phyloP scores from a whole-genome alignment of 92 coral and sea anemone species.

The Zoanthus sansibaricus region DNA sequence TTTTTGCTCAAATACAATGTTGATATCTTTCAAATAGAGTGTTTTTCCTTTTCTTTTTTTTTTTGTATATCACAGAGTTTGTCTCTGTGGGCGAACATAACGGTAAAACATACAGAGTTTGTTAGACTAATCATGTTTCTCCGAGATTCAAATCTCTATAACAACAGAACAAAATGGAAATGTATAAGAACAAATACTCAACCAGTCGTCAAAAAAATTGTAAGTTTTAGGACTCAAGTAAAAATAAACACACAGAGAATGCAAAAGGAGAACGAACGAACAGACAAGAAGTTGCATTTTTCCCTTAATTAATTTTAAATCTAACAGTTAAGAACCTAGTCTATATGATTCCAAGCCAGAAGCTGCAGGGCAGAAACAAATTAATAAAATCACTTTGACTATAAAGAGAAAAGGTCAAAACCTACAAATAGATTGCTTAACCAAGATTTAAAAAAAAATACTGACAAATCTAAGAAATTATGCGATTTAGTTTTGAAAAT shows the following conservation, averaged over 20 bases:
- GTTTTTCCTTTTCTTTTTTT: slow-evolving; percentile 14
- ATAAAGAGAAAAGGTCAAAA: not conserved
- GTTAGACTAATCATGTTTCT: slow-evolving; percentile 23
- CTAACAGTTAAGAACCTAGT: not conserved
- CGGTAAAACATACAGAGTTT: not conserved
- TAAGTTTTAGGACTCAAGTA: not conserved
- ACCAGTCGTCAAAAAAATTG: not conserved
- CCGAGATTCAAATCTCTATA: slow-evolving; percentile 24
- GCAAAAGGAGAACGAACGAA: not conserved
- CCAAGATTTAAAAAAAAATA: not conserved
- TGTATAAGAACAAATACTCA: not conserved
- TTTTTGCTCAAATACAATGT: not conserved
- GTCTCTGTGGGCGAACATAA: slow-evolving; percentile 10
- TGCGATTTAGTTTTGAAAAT: not conserved
- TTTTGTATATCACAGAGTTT: not conserved
- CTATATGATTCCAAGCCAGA: not conserved
- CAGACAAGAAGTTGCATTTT: not conserved
- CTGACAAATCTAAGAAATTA: not conserved
- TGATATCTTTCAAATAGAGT: slow-evolving; percentile 39
- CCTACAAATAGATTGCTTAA: not conserved
- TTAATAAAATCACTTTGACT: not conserved
- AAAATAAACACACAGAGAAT: not conserved
- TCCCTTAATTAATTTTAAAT: not conserved
- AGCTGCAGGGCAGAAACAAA: slow-evolving; percentile 34
- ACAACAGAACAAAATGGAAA: slow-evolving; percentile 22